Percentiles rank a stretch among this genome's conserved stretches.
Evolutionary conservation across 2,113 vertebrate genomes (phyloP).

Genomic region (Thermophis baileyi): DNA sequence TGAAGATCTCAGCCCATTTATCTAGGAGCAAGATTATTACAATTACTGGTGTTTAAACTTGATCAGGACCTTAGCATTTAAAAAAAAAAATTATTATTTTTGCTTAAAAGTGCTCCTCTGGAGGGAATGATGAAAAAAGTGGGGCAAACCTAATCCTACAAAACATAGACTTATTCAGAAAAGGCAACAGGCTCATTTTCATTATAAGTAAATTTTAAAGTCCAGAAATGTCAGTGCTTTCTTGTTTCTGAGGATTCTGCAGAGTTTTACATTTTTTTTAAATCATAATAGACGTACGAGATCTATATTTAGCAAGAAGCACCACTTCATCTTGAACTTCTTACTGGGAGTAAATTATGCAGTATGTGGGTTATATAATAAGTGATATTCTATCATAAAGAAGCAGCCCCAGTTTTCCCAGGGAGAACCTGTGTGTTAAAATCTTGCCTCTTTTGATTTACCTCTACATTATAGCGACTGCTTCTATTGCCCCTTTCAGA

Average conservation of each 20-base stretch:
- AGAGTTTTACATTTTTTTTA: neutral
- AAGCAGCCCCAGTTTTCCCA: neutral
- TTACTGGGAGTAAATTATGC: conserved; percentile 8
- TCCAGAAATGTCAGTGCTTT: neutral
- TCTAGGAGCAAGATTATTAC: neutral
- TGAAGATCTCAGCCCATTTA: neutral
- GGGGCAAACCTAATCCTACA: neutral
- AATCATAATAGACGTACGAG: neutral
- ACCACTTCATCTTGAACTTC: neutral
- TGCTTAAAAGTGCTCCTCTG: neutral
- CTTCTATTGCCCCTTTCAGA: neutral
- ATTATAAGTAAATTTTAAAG: neutral
- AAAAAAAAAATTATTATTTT: neutral
- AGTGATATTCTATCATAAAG: neutral
- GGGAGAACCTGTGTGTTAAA: neutral
- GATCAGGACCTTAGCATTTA: neutral
- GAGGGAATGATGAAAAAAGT: neutral
- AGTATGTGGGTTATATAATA: neutral
- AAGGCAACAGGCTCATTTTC: neutral
- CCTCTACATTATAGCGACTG: neutral
- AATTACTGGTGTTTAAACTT: neutral
- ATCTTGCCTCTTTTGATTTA: neutral
- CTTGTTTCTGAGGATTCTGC: neutral
- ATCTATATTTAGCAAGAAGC: conserved; percentile 1
- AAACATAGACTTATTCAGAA: neutral